These are phyloP conservation scores for Holotrichia oblita DNA, from an alignment of 1,140 invertebrate genomes.

Conservation along the genomic window DNA sequence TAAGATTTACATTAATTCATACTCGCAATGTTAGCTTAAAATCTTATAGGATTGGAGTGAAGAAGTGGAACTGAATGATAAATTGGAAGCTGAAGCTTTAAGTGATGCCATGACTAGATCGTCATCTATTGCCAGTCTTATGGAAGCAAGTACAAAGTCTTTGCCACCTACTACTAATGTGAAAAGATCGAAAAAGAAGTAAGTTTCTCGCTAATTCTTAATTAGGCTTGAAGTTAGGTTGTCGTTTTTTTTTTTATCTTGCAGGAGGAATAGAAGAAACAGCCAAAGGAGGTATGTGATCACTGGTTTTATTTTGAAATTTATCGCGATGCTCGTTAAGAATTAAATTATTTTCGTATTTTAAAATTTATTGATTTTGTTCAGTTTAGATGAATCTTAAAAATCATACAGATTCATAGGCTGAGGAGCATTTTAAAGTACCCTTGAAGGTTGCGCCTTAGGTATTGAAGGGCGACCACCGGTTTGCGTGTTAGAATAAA, in stretches of 20 bases:
- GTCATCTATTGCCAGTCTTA: conserved; percentile 66
- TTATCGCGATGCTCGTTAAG: not conserved
- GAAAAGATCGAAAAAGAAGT: conserved; percentile 39
- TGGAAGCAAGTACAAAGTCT: conserved; percentile 60
- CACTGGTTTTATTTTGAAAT: not conserved
- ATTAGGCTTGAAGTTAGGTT: not conserved
- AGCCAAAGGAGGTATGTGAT: conserved; percentile 49
- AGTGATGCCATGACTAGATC: conserved; percentile 64
- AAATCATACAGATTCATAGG: no score
- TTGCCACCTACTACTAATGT: conserved; percentile 43
- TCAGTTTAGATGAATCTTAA: no score
- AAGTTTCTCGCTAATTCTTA: conserved; percentile 1
- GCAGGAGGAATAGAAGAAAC: conserved; percentile 49
- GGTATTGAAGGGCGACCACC: no score
- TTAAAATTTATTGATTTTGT: no score
- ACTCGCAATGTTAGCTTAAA: not conserved
- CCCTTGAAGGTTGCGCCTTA: no score
- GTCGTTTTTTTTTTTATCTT: conserved; percentile 42
- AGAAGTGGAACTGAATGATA: conserved; percentile 65
- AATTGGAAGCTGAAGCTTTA: conserved; percentile 62
- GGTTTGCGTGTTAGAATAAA: no score
- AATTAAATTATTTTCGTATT: not conserved
- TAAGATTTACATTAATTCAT: conserved; percentile 35
- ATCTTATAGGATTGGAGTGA: conserved; percentile 66
- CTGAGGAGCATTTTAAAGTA: no score